A percentile compares a stretch with the other conserved stretches of the same genome.
Evolutionary conservation across 2,888 invertebrate genomes (phyloP).

Genomic region (Laspeyria flexula): DNA sequence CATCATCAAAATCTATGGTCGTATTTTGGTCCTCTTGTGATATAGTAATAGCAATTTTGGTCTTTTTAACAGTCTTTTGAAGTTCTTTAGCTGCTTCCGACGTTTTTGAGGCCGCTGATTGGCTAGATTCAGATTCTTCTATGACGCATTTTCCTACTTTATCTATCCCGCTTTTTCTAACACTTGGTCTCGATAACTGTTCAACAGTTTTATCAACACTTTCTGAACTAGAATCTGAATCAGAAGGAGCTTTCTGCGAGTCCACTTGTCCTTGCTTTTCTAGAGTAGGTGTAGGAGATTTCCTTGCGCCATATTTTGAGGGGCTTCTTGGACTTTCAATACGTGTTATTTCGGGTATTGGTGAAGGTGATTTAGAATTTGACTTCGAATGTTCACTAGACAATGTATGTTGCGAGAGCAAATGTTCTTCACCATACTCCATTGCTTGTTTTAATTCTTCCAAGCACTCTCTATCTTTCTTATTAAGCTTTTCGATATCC

Average conservation of each 20-base stretch:
- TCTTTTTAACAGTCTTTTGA: constrained; percentile 80
- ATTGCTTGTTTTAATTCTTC: constrained; percentile 87
- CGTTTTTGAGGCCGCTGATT: constrained; percentile 83
- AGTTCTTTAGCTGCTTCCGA: constrained; percentile 79
- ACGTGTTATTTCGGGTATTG: constrained; percentile 71
- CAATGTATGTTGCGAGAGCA: constrained; percentile 72
- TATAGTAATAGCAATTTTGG: constrained; percentile 83
- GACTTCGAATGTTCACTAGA: constrained; percentile 81
- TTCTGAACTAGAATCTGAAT: constrained; percentile 87
- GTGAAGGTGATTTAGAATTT: constrained; percentile 77
- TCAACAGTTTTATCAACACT: constrained; percentile 82
- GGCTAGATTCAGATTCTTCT: constrained; percentile 87
- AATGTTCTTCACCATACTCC: constrained; percentile 83
- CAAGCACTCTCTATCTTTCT: constrained; percentile 87
- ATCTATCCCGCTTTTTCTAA: constrained; percentile 76
- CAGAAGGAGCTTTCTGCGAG: constrained; percentile 84
- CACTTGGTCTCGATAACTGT: constrained; percentile 75
- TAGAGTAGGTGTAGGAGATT: constrained; percentile 86
- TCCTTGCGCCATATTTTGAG: constrained; percentile 71
- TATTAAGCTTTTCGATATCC: constrained; percentile 88
- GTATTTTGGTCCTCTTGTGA: constrained; percentile 84
- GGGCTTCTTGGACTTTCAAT: constrained; percentile 81
- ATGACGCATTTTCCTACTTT: constrained; percentile 79
- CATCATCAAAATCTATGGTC: constrained; percentile 82
- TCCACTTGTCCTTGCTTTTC: constrained; percentile 87